Conservation (phyloP, 2,888 invertebrate species). For the Eupithecia insigniata region DNA sequence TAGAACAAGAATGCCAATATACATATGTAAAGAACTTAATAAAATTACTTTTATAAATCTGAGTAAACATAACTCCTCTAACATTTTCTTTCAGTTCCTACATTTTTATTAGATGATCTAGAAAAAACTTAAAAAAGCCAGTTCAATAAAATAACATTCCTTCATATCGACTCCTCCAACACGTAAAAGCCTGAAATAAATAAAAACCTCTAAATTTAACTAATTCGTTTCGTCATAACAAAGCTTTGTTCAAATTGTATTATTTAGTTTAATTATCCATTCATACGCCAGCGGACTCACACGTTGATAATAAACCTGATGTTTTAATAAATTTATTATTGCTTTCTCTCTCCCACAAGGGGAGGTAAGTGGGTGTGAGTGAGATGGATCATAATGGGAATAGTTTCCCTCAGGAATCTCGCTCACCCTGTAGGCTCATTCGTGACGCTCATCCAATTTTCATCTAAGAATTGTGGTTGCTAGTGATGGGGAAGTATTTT, state of each 20-base stretch:
- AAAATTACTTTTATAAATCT: background rate
- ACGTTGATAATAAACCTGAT: conserved; percentile 75
- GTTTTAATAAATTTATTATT: conserved; percentile 69
- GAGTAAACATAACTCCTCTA: background rate
- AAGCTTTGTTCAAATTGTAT: conserved; percentile 68
- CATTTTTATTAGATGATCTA: too few species aligned
- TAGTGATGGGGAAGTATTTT: conserved; percentile 46
- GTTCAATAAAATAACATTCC: background rate
- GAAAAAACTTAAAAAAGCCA: background rate
- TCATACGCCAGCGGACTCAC: conserved; percentile 71
- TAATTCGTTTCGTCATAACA: conserved; percentile 52
- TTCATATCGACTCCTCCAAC: conserved; percentile 9
- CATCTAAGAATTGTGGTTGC: conserved; percentile 58
- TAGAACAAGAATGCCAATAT: background rate
- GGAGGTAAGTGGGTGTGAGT: conserved; percentile 34
- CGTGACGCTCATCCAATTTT: conserved; percentile 71
- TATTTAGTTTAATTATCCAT: conserved; percentile 71
- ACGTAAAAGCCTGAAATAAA: conserved; percentile 43
- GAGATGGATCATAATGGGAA: conserved; percentile 45
- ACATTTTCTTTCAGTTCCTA: background rate
- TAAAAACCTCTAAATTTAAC: conserved; percentile 47
- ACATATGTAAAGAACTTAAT: background rate
- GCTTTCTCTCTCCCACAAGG: conserved; percentile 51
- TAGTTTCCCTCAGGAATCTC: conserved; percentile 53
- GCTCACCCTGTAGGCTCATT: conserved; percentile 60